A percentile compares a stretch with the other conserved stretches of the same genome.
phyloP scores from a whole-genome alignment of 2,113 vertebrate species.

The Bagarius yarrelli region DNA sequence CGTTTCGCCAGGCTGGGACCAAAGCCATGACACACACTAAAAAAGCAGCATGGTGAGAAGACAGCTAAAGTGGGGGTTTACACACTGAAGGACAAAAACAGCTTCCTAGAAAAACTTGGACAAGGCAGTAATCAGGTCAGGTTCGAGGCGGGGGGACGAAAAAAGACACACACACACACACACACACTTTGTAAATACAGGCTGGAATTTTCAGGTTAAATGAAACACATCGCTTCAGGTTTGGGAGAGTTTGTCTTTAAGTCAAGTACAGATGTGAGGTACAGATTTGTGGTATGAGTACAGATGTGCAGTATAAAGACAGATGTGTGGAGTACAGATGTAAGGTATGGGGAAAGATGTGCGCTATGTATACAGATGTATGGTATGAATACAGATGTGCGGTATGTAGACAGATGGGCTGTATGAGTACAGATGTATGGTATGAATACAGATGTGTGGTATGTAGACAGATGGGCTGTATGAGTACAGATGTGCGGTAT shows the following conservation, averaged over 20 bases:
- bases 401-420: too few species aligned
- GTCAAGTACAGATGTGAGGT: constrained; percentile 24
- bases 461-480: too few species aligned
- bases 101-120: constrained; percentile 39
- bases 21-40: constrained; percentile 49
- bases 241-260: constrained; percentile 14
- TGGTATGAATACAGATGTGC: too few species aligned
- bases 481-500: too few species aligned
- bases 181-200: constrained; percentile 48
- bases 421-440: too few species aligned
- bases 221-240: background rate
- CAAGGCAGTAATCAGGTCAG: constrained; percentile 45
- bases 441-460: too few species aligned
- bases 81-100: constrained; percentile 1
- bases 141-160: constrained; percentile 33
- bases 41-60: constrained; percentile 37
- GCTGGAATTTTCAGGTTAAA: constrained; percentile 27
- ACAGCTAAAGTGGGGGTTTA: background rate
- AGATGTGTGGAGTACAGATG: too few species aligned
- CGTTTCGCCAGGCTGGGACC: constrained; percentile 54
- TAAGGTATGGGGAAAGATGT: too few species aligned
- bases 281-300: background rate
- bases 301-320: too few species aligned
- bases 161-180: constrained; percentile 28
- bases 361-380: too few species aligned